Conservation (phyloP, 2,888 invertebrate species). For the Escarpia spicata region DNA sequence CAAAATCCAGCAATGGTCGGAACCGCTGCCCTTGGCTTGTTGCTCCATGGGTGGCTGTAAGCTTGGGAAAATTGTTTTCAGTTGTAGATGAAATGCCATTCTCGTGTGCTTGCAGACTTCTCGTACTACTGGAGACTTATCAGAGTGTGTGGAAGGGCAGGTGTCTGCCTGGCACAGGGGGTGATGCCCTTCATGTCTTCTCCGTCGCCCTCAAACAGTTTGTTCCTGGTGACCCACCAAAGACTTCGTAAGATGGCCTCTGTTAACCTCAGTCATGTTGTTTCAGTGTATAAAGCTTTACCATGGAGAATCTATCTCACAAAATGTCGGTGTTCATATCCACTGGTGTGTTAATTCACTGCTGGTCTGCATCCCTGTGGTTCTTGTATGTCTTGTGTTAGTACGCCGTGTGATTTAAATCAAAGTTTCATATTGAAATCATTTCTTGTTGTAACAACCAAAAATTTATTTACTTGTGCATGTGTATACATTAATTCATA, state of each 20-base stretch:
- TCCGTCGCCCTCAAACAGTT: conserved; percentile 33
- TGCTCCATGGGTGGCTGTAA: no score
- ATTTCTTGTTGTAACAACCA: no score
- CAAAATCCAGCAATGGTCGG: no score
- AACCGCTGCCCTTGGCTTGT: no score
- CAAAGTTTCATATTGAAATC: neutral
- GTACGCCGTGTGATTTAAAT: neutral
- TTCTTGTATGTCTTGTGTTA: neutral
- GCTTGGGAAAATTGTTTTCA: no score
- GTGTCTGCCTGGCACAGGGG: conserved; percentile 30
- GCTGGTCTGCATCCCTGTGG: neutral
- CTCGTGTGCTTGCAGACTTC: conserved; percentile 29
- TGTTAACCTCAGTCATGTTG: neutral
- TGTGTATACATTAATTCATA: no score
- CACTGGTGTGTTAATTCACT: neutral
- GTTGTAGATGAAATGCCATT: neutral
- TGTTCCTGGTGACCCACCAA: conserved; percentile 26
- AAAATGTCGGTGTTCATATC: neutral
- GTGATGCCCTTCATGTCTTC: conserved; percentile 30
- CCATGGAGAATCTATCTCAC: neutral
- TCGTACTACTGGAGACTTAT: conserved; percentile 33
- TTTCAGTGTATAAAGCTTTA: neutral
- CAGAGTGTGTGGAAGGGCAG: conserved; percentile 32
- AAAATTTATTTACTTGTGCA: no score
- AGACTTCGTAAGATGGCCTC: neutral